A percentile compares a stretch with the other conserved stretches of the same genome.
phyloP scores from a whole-genome alignment of 2,888 invertebrate species.

The Drosophila longiperda region DNA sequence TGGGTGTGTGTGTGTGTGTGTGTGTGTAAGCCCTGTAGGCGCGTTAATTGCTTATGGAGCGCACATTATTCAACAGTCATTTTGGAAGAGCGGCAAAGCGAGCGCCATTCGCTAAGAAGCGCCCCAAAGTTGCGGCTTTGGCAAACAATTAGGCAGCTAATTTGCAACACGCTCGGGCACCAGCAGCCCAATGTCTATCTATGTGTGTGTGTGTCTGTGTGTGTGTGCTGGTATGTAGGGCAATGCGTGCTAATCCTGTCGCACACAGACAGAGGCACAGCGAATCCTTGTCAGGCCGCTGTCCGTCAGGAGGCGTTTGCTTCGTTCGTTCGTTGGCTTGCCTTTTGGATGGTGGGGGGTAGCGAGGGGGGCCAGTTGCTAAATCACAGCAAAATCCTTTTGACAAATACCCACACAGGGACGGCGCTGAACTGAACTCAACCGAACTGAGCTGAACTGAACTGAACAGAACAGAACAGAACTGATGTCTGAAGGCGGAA shows the following conservation, averaged over 20 bases:
- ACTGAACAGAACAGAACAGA: constrained; percentile 34
- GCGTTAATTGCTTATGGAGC: constrained; percentile 80
- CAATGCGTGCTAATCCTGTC: constrained; percentile 69
- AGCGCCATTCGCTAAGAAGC: constrained; percentile 48
- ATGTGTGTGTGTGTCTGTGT: background rate
- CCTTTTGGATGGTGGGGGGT: constrained; percentile 1
- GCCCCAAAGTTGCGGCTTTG: constrained; percentile 75
- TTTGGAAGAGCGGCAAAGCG: constrained; percentile 60
- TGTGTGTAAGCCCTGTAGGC: constrained; percentile 68
- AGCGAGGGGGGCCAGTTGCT: constrained; percentile 65
- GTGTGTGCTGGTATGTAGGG: constrained; percentile 27
- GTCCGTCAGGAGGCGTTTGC: constrained; percentile 50
- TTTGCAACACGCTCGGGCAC: constrained; percentile 56
- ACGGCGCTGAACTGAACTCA: constrained; percentile 31
- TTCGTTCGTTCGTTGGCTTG: constrained; percentile 9
- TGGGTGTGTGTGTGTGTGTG: constrained; percentile 27
- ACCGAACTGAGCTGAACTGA: constrained; percentile 35
- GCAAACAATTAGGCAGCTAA: constrained; percentile 81
- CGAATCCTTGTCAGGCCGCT: constrained; percentile 50
- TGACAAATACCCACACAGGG: constrained; percentile 75
- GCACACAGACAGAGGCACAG: constrained; percentile 37
- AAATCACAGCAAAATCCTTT: constrained; percentile 78
- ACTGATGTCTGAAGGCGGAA: constrained; percentile 24
- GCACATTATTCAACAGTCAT: constrained; percentile 79
- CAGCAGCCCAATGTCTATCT: constrained; percentile 34